A percentile compares a stretch with the other conserved stretches of the same genome.
Conservation (phyloP, 2,888 invertebrate genomes). For the Strigamia crassipes region DNA sequence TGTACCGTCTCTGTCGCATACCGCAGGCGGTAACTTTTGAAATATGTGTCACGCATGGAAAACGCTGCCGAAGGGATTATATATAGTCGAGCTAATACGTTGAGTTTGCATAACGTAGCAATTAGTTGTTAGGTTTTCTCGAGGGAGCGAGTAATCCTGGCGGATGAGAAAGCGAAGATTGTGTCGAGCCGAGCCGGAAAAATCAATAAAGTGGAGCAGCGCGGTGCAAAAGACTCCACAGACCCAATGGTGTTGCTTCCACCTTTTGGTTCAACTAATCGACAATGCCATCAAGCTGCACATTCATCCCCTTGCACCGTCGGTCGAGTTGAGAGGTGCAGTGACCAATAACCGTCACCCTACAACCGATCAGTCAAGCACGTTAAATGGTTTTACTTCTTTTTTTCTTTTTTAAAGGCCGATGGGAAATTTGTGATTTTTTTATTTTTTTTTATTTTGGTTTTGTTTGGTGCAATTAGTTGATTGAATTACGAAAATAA, state of each 20-base stretch:
- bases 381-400: neutral
- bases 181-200: neutral
- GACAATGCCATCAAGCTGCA: neutral
- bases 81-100: neutral
- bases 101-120: neutral
- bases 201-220: slow-evolving; percentile 6
- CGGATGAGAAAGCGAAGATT: neutral
- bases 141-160: neutral
- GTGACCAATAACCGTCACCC: slow-evolving; percentile 17
- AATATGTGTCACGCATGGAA: neutral
- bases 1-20: neutral
- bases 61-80: neutral
- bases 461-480: no score
- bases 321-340: slow-evolving; percentile 19
- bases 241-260: neutral
- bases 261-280: slow-evolving; percentile 1
- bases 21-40: neutral
- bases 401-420: no score
- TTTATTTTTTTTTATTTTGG: no score
- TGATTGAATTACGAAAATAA: no score
- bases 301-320: slow-evolving; percentile 10
- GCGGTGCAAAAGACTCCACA: neutral
- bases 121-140: slow-evolving; percentile 8
- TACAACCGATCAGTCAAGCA: neutral
- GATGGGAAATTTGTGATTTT: no score